phyloP scores from a whole-genome alignment of 2,113 vertebrate species.

The Sylvia atricapilla region DNA sequence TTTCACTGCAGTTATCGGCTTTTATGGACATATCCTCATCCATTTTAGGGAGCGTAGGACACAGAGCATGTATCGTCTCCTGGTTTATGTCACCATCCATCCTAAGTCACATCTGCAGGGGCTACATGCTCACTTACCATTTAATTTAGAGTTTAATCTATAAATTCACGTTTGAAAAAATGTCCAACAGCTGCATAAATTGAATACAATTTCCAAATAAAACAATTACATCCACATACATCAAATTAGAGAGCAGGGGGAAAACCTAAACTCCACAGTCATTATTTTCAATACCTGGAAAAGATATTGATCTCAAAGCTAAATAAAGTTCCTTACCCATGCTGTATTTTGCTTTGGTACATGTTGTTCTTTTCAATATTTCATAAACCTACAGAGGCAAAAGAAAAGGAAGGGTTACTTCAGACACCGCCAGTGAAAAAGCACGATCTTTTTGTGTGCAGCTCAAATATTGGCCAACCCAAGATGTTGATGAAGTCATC shows the following conservation, averaged over 20 bases:
- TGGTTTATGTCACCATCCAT: background rate
- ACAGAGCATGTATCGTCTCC: background rate
- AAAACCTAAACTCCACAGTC: background rate
- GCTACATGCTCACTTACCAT: background rate
- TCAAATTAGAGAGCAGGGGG: background rate
- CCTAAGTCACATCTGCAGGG: background rate
- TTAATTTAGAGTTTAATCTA: background rate
- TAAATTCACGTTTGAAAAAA: background rate
- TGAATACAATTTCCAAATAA: constrained; percentile 14
- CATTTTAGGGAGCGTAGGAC: background rate
- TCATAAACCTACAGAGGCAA: constrained; percentile 83
- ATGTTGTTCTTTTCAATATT: constrained; percentile 90
- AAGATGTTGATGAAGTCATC: background rate
- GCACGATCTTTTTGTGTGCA: background rate
- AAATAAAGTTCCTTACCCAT: constrained; percentile 83
- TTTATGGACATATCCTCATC: background rate
- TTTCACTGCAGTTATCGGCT: background rate
- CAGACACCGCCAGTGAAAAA: background rate
- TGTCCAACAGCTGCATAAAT: background rate
- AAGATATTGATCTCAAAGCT: background rate
- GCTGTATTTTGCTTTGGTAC: constrained; percentile 84
- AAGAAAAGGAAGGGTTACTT: constrained; percentile 1
- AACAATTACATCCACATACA: background rate
- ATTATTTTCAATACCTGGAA: constrained; percentile 3
- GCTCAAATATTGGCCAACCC: constrained; percentile 32